Percentiles rank a stretch among this genome's conserved stretches.
These are phyloP conservation scores for Lochmaea crataegi DNA, from an alignment of 2,888 invertebrate genomes.

Conservation along the genomic window DNA sequence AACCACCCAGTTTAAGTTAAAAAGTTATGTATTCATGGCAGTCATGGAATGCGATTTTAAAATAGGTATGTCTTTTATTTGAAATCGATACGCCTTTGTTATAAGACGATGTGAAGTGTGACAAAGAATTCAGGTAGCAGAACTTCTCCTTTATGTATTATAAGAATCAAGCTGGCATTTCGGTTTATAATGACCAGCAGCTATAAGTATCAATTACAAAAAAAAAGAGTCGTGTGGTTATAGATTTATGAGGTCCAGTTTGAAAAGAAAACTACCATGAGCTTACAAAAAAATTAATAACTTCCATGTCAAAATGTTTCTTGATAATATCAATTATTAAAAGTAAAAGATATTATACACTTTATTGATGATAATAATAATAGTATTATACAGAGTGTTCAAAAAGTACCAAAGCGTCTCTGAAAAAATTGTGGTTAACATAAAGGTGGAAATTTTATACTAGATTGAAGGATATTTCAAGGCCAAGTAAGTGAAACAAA, in stretches of 20 bases:
- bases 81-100: constrained; percentile 2
- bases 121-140: constrained; percentile 24
- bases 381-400: no score
- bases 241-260: not conserved
- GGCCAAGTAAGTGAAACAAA: no score
- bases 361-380: no score
- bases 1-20: not conserved
- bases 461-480: no score
- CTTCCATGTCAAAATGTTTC: no score
- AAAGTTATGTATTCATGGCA: not conserved
- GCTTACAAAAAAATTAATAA: no score
- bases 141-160: constrained; percentile 7
- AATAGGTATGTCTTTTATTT: not conserved
- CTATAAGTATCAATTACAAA: not conserved
- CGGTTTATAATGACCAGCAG: not conserved
- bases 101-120: not conserved
- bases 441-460: no score
- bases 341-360: no score
- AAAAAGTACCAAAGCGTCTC: no score
- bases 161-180: constrained; percentile 4
- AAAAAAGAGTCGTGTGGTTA: not conserved
- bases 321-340: no score
- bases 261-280: not conserved
- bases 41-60: not conserved
- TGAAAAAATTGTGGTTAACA: no score